These are phyloP conservation scores for Epinotia ramella DNA, from an alignment of 2,888 invertebrate genomes.

Conservation along the genomic window DNA sequence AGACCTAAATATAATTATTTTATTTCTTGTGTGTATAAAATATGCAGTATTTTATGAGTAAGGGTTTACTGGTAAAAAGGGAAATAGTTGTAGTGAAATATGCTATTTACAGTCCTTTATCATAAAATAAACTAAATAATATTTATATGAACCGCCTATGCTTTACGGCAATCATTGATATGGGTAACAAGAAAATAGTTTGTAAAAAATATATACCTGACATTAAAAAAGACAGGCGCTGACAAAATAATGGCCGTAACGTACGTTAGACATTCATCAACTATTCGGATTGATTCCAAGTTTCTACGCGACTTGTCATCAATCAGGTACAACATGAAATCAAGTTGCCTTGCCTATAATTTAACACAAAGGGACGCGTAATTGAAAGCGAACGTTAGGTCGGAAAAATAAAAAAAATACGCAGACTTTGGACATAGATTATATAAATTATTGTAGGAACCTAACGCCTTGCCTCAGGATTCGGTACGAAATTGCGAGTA, in stretches of 20 bases:
- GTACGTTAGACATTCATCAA: conserved; percentile 20
- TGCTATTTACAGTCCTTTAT: too few species aligned
- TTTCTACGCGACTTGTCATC: conserved; percentile 53
- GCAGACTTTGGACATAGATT: neutral
- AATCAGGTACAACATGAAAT: conserved; percentile 52
- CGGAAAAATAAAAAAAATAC: neutral
- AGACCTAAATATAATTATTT: neutral
- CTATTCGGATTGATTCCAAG: conserved; percentile 53
- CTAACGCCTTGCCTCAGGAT: neutral
- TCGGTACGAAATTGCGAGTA: neutral
- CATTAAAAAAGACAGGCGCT: conserved; percentile 19
- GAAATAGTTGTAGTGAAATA: neutral
- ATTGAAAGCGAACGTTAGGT: conserved; percentile 9
- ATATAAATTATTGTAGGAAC: neutral
- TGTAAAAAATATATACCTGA: conserved; percentile 15
- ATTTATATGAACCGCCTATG: neutral
- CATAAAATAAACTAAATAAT: neutral
- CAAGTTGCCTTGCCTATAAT: conserved; percentile 32
- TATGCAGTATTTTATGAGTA: too few species aligned
- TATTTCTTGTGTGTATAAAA: too few species aligned
- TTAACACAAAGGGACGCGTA: conserved; percentile 18
- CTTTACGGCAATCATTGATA: neutral
- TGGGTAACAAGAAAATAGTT: neutral
- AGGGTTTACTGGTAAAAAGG: neutral
- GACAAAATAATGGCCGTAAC: conserved; percentile 35